Base-by-base conservation (phyloP, 1,140 invertebrate species). In the Philopotamus ludificatus region DNA sequence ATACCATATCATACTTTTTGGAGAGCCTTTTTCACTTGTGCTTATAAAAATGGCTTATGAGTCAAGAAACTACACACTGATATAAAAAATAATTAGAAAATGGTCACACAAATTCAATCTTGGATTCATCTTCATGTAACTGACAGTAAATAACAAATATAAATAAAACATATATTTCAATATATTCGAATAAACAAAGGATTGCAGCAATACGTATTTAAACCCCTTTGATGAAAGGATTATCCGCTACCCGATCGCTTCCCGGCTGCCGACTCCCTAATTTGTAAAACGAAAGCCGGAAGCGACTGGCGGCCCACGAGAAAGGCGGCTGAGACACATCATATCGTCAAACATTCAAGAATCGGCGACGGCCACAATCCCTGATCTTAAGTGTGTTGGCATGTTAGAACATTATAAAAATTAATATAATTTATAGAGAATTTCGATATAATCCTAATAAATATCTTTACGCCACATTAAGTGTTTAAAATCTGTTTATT, bases 81-180 rank as follows among this genome's bases (percentile, higher is more conserved):
- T 61, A 65, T 26, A 58, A 70, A n/a, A 63, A 42, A 59, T 63
- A 61, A 66, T 65, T 55, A 64, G 61, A 45, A 64, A 61, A 65
- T 55, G 53, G 65, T 70, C 68, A 70, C 59, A 70, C 67, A 70
- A 70, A 70, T 70, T 41, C 51, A 70, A 70, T 70, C 68, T 70
- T 62, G 68, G 68, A 70, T 70, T 70, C 68, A 70, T 53, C 44
- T 62, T 68, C 62, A 68, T 55, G 64, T 62, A 63, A 68, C 67
- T 57, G 67, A 68, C 62, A 59, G 50, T 54, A 41, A 63, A 53
- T 20, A 42, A 63, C 39, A 28, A 44, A 62, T 18, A 50, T 60
- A 58, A 68, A 63, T 41, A 63, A 18, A 15, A 58, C 21, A 59
- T 45, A 45, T 45, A 22, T 45, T 59, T 44, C 54, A 45, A 51